Base-by-base conservation (phyloP, 2,113 vertebrate genomes). In the Lamprotornis superbus region DNA sequence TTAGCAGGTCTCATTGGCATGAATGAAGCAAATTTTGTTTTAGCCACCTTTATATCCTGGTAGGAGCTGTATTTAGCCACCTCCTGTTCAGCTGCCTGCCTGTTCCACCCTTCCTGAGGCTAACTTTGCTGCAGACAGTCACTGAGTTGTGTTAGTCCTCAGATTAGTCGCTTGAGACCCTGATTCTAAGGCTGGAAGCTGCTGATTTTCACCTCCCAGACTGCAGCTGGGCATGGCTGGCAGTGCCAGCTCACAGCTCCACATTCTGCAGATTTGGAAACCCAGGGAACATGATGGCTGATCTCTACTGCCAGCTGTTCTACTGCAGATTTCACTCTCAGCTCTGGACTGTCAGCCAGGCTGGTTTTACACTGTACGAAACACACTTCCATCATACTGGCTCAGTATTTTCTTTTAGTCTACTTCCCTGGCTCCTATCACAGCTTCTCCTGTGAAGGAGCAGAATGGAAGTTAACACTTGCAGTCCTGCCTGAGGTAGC, bases 201-300 rank as follows among this genome's bases (percentile, higher is more conserved):
- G 61, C 57, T 23, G 46, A 67, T 77, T 67, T 84, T 15, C 8
- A 3, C 27, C 11, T 80, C 50, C 40, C 30, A 65, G 35, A 11
- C 1, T 52, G 46, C 75, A 86, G 59, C 77, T 18, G 11, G 81
- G 21, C 50, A 53, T 10, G 31, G 33, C n/a, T 80, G 64, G 22
- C 68, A 53, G n/a, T 16, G 18, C 49, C 56, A 77, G n/a, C 55
- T 77, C 7, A 0, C 9, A 73, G 46, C 73, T 63, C 76, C 60
- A n/a, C 16, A 8, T 35, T 67, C 27, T 52, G 18, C 53, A 52
- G 18, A 18, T 87, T 55, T 2, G 4, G 49, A 57, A 78, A 16
- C 7, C 17, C 5, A 0, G 37, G 7, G 27, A 52, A 74, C 52
- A 55, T 8, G 15, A 18, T 0, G 0, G 13, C 60, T 63, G 31